A percentile compares a stretch with the other conserved stretches of the same genome.
phyloP scores from a whole-genome alignment of 2,888 invertebrate species.

The Coelopa pilipes region DNA sequence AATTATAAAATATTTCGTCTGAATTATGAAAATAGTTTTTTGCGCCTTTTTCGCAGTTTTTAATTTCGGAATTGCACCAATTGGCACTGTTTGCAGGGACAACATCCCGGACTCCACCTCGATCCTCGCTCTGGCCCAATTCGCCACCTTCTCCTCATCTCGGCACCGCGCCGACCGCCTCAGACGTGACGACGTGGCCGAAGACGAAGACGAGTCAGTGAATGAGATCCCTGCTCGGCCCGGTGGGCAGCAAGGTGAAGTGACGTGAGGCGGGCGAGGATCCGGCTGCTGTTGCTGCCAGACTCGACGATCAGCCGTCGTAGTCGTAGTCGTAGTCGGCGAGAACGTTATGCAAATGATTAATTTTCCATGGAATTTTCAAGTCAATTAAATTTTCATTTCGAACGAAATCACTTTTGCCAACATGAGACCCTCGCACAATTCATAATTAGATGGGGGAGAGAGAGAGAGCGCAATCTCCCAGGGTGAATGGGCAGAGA shows the following conservation, averaged over 20 bases:
- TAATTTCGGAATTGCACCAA: conserved; percentile 25
- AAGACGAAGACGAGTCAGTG: background rate
- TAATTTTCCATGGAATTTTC: conserved; percentile 60
- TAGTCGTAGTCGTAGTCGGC: background rate
- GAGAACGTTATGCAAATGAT: conserved; percentile 60
- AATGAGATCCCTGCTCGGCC: background rate
- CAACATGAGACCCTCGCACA: no score
- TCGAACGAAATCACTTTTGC: conserved; percentile 36
- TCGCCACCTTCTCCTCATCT: background rate
- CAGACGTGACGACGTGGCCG: conserved; percentile 4
- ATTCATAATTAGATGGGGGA: background rate
- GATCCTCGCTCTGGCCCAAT: background rate
- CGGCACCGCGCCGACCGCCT: background rate
- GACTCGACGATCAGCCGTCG: background rate
- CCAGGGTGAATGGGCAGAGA: background rate
- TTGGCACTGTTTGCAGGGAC: conserved; percentile 30
- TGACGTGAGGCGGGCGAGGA: no score
- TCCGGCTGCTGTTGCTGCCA: background rate
- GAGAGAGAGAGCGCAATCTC: background rate
- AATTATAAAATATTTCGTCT: conserved; percentile 32
- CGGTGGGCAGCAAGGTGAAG: background rate
- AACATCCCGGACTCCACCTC: conserved; percentile 7
- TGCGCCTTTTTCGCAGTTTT: conserved; percentile 9
- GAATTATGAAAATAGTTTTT: conserved; percentile 33
- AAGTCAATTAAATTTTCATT: conserved; percentile 57